A percentile compares a stretch with the other conserved stretches of the same genome.
Conservation (phyloP, 2,797 vertebrate species). For the Acanthornis magna region DNA sequence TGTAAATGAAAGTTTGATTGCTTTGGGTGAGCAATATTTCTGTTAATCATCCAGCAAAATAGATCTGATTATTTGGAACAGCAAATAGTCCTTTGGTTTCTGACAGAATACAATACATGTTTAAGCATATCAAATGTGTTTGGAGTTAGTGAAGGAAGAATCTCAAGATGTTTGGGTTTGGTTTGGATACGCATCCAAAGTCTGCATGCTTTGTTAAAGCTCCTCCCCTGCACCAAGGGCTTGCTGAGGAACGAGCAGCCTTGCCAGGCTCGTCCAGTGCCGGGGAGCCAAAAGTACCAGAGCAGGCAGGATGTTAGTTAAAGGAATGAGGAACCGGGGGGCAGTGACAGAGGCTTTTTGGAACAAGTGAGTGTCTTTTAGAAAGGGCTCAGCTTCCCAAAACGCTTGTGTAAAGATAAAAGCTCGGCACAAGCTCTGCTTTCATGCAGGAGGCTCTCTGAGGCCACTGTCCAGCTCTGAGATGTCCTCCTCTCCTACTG, state of each 20-base stretch:
- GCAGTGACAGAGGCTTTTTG: neutral
- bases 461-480: too few relatives aligned
- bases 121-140: constrained; percentile 54
- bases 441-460: neutral
- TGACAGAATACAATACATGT: constrained; percentile 33
- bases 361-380: too few relatives aligned
- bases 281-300: neutral
- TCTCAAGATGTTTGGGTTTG: constrained; percentile 56
- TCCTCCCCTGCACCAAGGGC: neutral
- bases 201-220: neutral
- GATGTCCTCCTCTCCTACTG: neutral
- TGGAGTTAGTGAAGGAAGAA: constrained; percentile 57
- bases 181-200: constrained; percentile 19
- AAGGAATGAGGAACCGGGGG: neutral
- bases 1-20: constrained; percentile 30
- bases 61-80: constrained; percentile 46
- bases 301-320: neutral
- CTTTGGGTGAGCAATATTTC: constrained; percentile 38
- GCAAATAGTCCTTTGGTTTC: constrained; percentile 31
- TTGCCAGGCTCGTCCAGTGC: neutral
- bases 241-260: neutral
- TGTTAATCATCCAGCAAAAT: constrained; percentile 34
- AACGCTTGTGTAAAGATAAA: neutral
- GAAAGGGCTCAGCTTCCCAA: neutral
- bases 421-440: accelerated